Conservation (phyloP, 1,140 invertebrate species). For the Procambarus virginalis region DNA sequence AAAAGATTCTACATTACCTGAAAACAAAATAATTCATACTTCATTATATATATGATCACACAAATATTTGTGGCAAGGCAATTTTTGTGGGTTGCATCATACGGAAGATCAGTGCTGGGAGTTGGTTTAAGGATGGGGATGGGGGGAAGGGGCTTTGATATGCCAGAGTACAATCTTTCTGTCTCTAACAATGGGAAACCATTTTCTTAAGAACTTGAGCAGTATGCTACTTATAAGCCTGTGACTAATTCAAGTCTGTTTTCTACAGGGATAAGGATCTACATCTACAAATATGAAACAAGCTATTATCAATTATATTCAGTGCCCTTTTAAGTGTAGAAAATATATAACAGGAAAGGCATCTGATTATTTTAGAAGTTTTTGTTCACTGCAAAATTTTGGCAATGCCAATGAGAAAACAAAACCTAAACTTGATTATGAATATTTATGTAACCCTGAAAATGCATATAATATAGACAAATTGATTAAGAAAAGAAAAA, state of each 20-base stretch:
- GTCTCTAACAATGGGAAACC: too few relatives aligned
- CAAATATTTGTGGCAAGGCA: too few relatives aligned
- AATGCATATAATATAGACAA: conserved; percentile 28
- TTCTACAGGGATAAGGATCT: not conserved
- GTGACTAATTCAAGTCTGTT: not conserved
- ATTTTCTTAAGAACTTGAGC: not conserved
- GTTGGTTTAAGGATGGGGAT: not conserved
- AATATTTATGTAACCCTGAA: conserved; percentile 42
- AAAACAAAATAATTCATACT: too few relatives aligned
- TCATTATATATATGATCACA: too few relatives aligned
- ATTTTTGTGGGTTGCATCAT: not conserved
- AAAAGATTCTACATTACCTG: too few relatives aligned
- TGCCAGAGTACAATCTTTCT: too few relatives aligned
- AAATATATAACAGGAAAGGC: not conserved
- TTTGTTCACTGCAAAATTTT: not conserved
- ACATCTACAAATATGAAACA: not conserved
- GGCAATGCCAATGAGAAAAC: not conserved
- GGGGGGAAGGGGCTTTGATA: too few relatives aligned
- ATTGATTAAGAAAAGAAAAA: conserved; percentile 23
- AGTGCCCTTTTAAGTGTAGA: not conserved
- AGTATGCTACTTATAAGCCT: not conserved
- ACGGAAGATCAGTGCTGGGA: not conserved
- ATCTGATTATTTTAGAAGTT: not conserved
- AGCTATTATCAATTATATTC: not conserved
- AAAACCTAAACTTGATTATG: conserved; percentile 29